A percentile compares a stretch with the other conserved stretches of the same genome.
Conservation (phyloP, 2,888 invertebrate species). For the Calameuta pallipes region DNA sequence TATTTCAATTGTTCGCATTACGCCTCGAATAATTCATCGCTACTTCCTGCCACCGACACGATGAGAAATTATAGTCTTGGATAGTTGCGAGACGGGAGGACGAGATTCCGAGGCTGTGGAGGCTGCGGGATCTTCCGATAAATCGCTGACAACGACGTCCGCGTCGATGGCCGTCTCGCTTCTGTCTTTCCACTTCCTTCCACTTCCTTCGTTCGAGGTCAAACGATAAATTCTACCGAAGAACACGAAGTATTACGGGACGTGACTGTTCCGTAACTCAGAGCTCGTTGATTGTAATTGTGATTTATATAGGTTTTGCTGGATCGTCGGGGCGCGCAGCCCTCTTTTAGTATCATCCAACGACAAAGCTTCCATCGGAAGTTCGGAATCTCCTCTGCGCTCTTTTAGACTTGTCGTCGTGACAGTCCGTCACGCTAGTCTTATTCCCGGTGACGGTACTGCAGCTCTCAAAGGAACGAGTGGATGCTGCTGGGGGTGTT, state of each 20-base stretch:
- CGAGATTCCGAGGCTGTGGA: no score
- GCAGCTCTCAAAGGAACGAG: neutral
- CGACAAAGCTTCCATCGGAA: neutral
- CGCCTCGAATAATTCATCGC: conserved; percentile 51
- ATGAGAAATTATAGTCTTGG: conserved; percentile 42
- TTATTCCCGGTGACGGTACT: conserved; percentile 33
- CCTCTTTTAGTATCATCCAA: neutral
- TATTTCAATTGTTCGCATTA: conserved; percentile 54
- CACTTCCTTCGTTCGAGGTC: neutral
- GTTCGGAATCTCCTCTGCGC: neutral
- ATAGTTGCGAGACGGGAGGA: neutral
- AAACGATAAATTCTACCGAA: neutral
- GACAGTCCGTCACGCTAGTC: conserved; percentile 14
- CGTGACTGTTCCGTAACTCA: conserved; percentile 24
- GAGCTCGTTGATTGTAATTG: conserved; percentile 58
- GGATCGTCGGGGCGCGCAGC: neutral
- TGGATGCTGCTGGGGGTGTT: neutral
- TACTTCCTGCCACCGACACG: conserved; percentile 44
- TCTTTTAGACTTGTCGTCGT: neutral
- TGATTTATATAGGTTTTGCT: conserved; percentile 45
- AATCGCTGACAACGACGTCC: no score
- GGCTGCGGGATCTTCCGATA: neutral
- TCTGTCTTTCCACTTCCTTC: neutral
- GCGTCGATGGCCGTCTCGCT: no score
- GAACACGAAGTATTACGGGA: conserved; percentile 16